Base-by-base conservation (phyloP, 2,797 vertebrate species). In the Ceryle rudis region DNA sequence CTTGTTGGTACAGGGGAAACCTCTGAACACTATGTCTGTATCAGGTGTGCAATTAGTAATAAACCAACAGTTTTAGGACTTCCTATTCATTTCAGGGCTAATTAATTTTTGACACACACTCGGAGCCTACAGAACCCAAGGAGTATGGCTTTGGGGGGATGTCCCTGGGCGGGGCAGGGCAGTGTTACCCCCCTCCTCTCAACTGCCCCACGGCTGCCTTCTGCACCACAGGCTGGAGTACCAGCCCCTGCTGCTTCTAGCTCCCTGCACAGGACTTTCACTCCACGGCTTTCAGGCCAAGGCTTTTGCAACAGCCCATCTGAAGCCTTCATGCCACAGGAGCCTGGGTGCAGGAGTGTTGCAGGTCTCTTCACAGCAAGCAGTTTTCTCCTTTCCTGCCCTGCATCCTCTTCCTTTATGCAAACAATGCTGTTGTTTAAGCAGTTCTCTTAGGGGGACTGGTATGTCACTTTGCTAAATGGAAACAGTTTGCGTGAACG, bases 341-440 rank as follows among this genome's bases (percentile, higher is more conserved):
- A 33, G 25, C 25, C 22, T 46, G 11, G 22, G 46, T 90, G 77
- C 21, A 41, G 19, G 14, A 22, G 15, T 13, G 1, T 79, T 58
- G 16, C 0, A 0, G 31, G 33, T 75, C 9, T 55, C 20, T n/a
- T 23, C 26, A 2, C 17, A 22, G 10, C 4, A 2, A 3, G 11
- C 29, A 33, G 52, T 25, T 35, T 46, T 44, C 47, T 73, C 73
- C 4, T 0, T 69, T 89, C 33, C 41, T 70, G 49, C 44, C 26
- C 41, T 47, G 61, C 70, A 29, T 81, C 33, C n/a, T 57, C 46
- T 70, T 16, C 1, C n/a, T 67, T 81, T 75, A 29, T 26, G 47
- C 23, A 5, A 49, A 41, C 41, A 35, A 13, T n/a, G 37, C 6
- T 70, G 31, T 14, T 78, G 41, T 37, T 89, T 29, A 75, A 81